These are phyloP conservation scores for Triplophysa rosa DNA, from an alignment of 2,113 vertebrate genomes.

Conservation along the genomic window DNA sequence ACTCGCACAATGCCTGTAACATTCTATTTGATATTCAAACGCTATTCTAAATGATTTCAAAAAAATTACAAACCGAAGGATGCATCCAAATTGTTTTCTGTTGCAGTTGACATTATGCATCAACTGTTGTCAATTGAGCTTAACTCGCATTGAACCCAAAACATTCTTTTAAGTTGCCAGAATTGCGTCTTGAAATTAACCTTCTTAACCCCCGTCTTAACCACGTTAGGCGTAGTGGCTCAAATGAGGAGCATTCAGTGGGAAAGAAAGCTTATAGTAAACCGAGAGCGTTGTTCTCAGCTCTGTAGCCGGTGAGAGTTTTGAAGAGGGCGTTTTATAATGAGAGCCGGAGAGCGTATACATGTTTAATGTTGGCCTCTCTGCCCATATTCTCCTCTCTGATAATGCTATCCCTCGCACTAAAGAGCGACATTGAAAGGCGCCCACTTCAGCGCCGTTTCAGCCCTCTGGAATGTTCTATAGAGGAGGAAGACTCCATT, in stretches of 20 bases:
- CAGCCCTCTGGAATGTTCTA: constrained; percentile 43
- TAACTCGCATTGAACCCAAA: too few relatives aligned
- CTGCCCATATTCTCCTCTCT: constrained; percentile 33
- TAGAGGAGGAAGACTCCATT: constrained; percentile 29
- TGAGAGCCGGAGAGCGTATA: constrained; percentile 37
- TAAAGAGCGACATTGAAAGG: constrained; percentile 40
- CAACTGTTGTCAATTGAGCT: too few relatives aligned
- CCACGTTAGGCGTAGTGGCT: constrained; percentile 7
- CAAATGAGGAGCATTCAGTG: background rate
- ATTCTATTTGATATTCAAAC: too few relatives aligned
- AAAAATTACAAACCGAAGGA: too few relatives aligned
- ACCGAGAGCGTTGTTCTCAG: constrained; percentile 3
- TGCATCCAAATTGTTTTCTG: too few relatives aligned
- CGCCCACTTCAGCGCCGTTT: constrained; percentile 28
- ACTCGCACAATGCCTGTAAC: too few relatives aligned
- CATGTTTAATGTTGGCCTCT: constrained; percentile 43
- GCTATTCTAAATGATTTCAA: too few relatives aligned
- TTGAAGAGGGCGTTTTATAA: constrained; percentile 40
- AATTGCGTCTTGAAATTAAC: background rate
- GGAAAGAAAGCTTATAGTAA: constrained; percentile 6
- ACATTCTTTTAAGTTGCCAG: background rate
- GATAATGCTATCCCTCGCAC: constrained; percentile 13
- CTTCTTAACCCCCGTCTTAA: background rate
- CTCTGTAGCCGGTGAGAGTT: constrained; percentile 31
- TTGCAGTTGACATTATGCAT: too few relatives aligned